Evolutionary conservation across 2,888 invertebrate genomes (phyloP), one percentile per base, ranked within the genome.

Genomic region (Sminthurides aquaticus): DNA sequence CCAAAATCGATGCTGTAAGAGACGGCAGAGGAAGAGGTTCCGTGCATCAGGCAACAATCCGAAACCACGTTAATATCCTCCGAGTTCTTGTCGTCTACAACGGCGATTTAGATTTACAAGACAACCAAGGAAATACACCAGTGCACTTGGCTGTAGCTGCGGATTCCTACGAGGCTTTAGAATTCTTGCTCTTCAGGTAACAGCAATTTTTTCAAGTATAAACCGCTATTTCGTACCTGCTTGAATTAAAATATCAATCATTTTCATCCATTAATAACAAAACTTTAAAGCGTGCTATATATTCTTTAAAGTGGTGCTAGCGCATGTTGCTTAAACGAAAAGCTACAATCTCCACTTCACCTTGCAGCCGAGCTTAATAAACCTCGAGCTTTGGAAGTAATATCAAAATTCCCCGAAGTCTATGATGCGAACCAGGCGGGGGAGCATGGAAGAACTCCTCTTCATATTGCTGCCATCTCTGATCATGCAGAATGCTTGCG

Each of bases 401-500:
- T 91, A 82, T 83, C 85, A 3, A 84, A 83, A 70, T 84, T 87
- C 79, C 86, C 85, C 68, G 81, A 82, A 48, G 82, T 83, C 70
- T 86, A 91, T 70, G 85, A 91, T 77, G 85, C 88, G 2, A 85
- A 88, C 74, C 84, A 87, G 72, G 87, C 87, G 0, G 91, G 91
- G 81, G 88, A 26, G 56, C 69, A 73, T 65, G 73, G 73, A 22
- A 49, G 73, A 1, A 89, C 89, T 0, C 89, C 91, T 0, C 81
- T 93, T 0, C 92, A 92, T 76, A 83, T 90, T 67, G 90, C 91
- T 0, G 91, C 91, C 3, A 89, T 89, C 63, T 87, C 87, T 74
- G 91, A 93, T 78, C 86, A 88, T 76, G 89, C 88, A 67, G 85
- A 88, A 74, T 90, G 90, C 77, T 90, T 91, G 15, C 82, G 86